Evolutionary conservation across 2,113 vertebrate species (phyloP).

Genomic region (Sylvilagus bachmani): DNA sequence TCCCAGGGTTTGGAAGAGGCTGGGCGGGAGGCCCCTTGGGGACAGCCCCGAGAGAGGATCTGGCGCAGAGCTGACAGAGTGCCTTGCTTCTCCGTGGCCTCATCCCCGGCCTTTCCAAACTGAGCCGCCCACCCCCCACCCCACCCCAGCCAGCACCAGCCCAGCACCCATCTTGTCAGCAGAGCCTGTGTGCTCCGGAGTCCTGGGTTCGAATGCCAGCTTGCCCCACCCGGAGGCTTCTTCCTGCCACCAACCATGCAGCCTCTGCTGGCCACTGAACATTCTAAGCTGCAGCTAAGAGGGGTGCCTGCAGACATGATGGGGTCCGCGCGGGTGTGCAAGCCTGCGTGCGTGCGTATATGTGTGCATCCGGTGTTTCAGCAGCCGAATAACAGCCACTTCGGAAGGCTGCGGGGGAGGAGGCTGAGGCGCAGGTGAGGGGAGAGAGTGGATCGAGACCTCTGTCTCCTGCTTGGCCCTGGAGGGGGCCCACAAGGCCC

Average conservation of each 20-base stretch:
- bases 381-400: accelerated
- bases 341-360: too few species aligned
- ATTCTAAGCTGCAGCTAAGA: neutral
- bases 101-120: neutral
- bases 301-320: neutral
- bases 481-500: neutral
- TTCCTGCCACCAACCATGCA: neutral
- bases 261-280: neutral
- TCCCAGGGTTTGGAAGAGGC: neutral
- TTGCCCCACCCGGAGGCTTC: neutral
- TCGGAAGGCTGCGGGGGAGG: neutral
- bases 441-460: neutral
- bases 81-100: neutral
- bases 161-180: neutral
- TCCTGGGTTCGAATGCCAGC: neutral
- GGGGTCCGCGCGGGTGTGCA: accelerated
- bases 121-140: neutral
- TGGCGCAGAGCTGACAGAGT: accelerated
- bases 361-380: accelerated
- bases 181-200: neutral
- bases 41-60: neutral
- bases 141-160: neutral
- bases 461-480: neutral
- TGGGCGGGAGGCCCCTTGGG: neutral
- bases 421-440: accelerated